phyloP scores from a whole-genome alignment of 1,140 invertebrate species.

The Probaryconus sp. region DNA sequence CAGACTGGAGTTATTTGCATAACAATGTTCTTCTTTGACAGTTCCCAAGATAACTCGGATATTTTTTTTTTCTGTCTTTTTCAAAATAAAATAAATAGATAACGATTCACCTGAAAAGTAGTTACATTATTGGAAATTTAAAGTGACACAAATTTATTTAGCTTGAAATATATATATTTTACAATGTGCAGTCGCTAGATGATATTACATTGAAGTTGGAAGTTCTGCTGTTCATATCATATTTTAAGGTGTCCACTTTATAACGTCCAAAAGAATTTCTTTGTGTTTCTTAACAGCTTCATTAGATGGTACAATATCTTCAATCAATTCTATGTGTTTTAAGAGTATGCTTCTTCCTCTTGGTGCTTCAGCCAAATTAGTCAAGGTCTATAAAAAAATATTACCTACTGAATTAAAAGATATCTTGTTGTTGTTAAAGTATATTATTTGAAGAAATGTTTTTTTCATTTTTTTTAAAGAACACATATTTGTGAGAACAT shows the following conservation, averaged over 20 bases:
- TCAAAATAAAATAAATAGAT: too few species aligned
- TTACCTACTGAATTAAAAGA: neutral
- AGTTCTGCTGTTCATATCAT: too few species aligned
- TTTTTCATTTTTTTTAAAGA: neutral
- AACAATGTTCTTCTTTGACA: too few species aligned
- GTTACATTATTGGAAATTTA: too few species aligned
- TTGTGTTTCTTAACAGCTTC: slow-evolving; percentile 36
- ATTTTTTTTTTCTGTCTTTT: too few species aligned
- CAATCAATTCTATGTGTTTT: slow-evolving; percentile 37
- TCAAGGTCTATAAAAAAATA: slow-evolving; percentile 40
- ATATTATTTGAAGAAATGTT: neutral
- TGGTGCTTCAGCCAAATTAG: slow-evolving; percentile 57
- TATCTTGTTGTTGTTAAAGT: neutral
- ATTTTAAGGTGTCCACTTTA: slow-evolving; percentile 53
- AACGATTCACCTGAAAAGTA: too few species aligned
- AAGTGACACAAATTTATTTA: too few species aligned
- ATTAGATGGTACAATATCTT: slow-evolving; percentile 41
- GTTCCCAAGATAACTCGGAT: too few species aligned
- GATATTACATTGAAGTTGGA: too few species aligned
- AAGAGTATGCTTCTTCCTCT: slow-evolving; percentile 34
- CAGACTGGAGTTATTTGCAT: slow-evolving; percentile 3
- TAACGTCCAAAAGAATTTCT: slow-evolving; percentile 52
- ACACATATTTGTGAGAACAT: neutral
- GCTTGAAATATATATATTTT: too few species aligned
- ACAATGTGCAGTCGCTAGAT: too few species aligned